phyloP scores from a whole-genome alignment of 2,113 vertebrate species.

The Hymenochirus boettgeri region DNA sequence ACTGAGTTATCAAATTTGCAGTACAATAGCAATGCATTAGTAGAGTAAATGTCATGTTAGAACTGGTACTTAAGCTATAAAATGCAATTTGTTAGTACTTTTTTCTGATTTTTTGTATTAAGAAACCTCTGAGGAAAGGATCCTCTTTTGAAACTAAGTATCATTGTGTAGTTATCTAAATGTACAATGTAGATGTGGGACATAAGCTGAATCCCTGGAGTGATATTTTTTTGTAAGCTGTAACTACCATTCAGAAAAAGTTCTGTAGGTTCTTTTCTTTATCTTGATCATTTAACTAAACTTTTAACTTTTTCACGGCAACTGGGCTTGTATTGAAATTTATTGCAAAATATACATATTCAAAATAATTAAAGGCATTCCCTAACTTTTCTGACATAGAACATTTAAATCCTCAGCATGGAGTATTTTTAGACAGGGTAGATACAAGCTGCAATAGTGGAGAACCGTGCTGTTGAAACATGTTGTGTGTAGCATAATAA shows the following conservation, averaged over 20 bases:
- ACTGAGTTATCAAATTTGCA: not conserved
- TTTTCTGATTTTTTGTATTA: conserved; percentile 1
- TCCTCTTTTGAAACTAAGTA: not conserved
- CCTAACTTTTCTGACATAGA: no score
- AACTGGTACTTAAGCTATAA: not conserved
- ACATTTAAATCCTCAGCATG: no score
- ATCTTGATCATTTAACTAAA: not conserved
- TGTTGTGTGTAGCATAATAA: no score
- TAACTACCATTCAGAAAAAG: conserved; percentile 1
- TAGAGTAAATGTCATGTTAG: conserved; percentile 14
- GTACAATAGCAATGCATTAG: conserved; percentile 13
- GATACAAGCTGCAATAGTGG: no score
- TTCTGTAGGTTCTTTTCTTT: not conserved
- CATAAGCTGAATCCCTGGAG: not conserved
- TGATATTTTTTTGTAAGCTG: not conserved
- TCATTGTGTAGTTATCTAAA: conserved; percentile 5
- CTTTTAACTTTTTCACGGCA: no score
- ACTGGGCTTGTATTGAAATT: no score
- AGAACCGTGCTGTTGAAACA: no score
- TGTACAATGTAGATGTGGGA: not conserved
- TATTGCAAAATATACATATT: no score
- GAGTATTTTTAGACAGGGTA: no score
- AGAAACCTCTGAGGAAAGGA: not conserved
- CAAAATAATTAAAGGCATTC: no score
- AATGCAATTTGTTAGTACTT: conserved; percentile 3